Conservation (phyloP, 2,888 invertebrate species). For the Plutella xylostella region DNA sequence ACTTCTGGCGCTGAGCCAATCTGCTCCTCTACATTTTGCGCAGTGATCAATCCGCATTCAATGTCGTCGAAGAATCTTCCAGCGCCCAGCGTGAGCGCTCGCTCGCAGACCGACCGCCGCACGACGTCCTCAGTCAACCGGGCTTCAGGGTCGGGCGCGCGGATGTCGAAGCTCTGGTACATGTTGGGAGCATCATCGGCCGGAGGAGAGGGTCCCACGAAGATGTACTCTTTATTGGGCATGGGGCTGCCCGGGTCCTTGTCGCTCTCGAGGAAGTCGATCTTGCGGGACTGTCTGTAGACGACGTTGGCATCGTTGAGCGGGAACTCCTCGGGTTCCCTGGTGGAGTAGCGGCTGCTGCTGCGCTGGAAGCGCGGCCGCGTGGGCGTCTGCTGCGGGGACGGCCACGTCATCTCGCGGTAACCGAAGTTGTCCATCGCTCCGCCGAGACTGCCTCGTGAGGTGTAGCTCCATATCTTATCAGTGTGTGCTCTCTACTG, state of each 20-base stretch:
- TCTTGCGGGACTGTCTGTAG: slow-evolving; percentile 43
- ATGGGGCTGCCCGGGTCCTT: slow-evolving; percentile 50
- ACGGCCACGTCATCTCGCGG: slow-evolving; percentile 67
- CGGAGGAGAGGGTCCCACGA: slow-evolving; percentile 83
- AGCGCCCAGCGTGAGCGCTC: slow-evolving; percentile 75
- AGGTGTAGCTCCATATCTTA: too few relatives aligned
- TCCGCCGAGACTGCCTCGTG: slow-evolving; percentile 43
- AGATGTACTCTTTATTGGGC: slow-evolving; percentile 80
- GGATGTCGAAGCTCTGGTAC: slow-evolving; percentile 81
- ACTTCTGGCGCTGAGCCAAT: slow-evolving; percentile 73
- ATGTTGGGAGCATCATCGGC: slow-evolving; percentile 83
- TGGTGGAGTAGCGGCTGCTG: slow-evolving; percentile 54
- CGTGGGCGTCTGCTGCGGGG: slow-evolving; percentile 39
- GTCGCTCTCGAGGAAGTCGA: slow-evolving; percentile 73
- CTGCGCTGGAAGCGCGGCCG: slow-evolving; percentile 46
- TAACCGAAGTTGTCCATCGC: slow-evolving; percentile 75
- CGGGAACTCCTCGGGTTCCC: slow-evolving; percentile 63
- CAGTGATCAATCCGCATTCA: slow-evolving; percentile 74
- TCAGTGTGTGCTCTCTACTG: too few relatives aligned
- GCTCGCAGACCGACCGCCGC: slow-evolving; percentile 76
- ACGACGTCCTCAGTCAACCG: slow-evolving; percentile 79
- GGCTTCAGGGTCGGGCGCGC: slow-evolving; percentile 75
- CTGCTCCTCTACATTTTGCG: slow-evolving; percentile 69
- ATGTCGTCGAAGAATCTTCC: slow-evolving; percentile 79
- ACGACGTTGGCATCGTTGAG: slow-evolving; percentile 60